Conservation (phyloP, 2,797 vertebrate genomes). For the Hipposideros larvatus region DNA sequence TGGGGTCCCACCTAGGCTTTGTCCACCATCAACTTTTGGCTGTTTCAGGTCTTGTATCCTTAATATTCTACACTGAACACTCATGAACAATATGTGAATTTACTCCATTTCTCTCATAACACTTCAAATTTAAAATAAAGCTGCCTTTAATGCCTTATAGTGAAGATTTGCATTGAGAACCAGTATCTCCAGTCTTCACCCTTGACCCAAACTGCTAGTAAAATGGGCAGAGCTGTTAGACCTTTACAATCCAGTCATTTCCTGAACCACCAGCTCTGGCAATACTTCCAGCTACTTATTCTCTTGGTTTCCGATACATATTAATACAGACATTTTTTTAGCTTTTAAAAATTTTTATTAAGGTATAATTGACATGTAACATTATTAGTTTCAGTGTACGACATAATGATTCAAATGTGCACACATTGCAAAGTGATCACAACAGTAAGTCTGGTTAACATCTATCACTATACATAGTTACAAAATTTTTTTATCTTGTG, state of each 20-base stretch:
- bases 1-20: neutral
- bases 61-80: neutral
- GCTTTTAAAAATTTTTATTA: neutral
- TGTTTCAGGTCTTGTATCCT: neutral
- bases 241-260: neutral
- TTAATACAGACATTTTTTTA: neutral
- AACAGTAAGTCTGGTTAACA: no score
- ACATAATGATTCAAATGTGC: no score
- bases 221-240: neutral
- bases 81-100: slow-evolving; percentile 18
- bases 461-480: no score
- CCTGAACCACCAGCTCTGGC: neutral
- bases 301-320: neutral
- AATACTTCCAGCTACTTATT: neutral
- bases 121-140: neutral
- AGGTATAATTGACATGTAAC: no score
- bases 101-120: neutral
- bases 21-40: neutral
- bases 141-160: neutral
- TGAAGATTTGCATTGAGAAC: neutral
- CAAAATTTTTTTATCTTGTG: no score
- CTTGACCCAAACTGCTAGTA: neutral
- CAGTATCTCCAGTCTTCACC: neutral
- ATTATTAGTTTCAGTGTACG: no score
- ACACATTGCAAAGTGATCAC: no score